These are phyloP conservation scores for Nemoura dubitans DNA, from an alignment of 2,888 invertebrate genomes.

Conservation along the genomic window DNA sequence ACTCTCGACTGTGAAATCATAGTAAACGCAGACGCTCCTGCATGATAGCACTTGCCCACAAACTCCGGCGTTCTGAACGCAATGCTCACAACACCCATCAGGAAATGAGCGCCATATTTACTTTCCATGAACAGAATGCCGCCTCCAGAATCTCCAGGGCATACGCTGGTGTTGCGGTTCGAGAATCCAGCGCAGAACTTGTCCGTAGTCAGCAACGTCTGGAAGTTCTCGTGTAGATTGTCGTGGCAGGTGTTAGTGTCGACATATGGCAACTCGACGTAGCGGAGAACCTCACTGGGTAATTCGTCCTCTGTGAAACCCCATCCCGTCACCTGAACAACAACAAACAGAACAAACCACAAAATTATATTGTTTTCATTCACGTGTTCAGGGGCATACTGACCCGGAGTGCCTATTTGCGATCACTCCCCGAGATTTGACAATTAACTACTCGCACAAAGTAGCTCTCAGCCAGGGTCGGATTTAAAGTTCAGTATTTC, in stretches of 20 bases:
- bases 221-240: neutral
- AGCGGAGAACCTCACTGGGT: neutral
- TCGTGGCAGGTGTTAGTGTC: neutral
- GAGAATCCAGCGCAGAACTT: neutral
- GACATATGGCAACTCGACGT: neutral
- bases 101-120: neutral
- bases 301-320: neutral
- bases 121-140: neutral
- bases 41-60: neutral
- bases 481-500: too few species aligned
- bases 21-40: neutral
- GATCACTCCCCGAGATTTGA: too few species aligned
- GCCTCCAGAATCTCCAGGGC: neutral
- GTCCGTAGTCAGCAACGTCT: neutral
- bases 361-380: too few species aligned
- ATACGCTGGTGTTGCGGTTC: neutral
- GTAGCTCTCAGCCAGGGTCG: too few species aligned
- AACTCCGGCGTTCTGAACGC: neutral
- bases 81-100: neutral
- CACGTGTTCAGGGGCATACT: too few species aligned
- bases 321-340: constrained; percentile 10
- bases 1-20: neutral
- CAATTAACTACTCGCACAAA: too few species aligned
- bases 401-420: too few species aligned
- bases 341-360: too few species aligned